These are phyloP conservation scores for Brachyopa scutellaris DNA, from an alignment of 2,888 invertebrate genomes.

Conservation along the genomic window DNA sequence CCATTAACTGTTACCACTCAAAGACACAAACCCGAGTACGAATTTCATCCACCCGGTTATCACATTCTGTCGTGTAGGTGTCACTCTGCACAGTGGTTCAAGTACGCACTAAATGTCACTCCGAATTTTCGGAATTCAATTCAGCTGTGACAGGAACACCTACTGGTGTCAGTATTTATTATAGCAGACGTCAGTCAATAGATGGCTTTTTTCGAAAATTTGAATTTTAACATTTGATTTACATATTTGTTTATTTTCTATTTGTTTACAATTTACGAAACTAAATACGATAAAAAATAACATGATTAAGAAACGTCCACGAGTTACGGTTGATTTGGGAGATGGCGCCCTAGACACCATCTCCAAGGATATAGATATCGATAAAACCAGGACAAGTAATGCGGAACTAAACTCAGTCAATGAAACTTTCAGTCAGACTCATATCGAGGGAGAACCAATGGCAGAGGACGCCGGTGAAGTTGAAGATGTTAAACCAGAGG, in stretches of 20 bases:
- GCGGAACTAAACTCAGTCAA: not conserved
- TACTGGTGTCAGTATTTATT: not conserved
- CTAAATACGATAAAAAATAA: too few species aligned
- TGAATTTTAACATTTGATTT: not conserved
- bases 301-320: not conserved
- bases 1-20: not conserved
- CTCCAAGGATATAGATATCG: slow-evolving; percentile 1
- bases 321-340: not conserved
- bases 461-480: not conserved
- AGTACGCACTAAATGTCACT: not conserved
- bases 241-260: not conserved
- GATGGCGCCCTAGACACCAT: not conserved
- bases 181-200: not conserved
- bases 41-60: too few species aligned
- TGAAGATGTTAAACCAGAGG: not conserved
- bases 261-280: too few species aligned
- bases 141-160: not conserved
- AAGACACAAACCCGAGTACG: not conserved
- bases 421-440: not conserved
- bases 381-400: slow-evolving; percentile 21
- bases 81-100: not conserved
- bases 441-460: not conserved
- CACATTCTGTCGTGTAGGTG: not conserved
- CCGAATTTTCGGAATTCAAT: not conserved
- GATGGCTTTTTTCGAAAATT: not conserved